A percentile compares a stretch with the other conserved stretches of the same genome.
phyloP scores from a whole-genome alignment of 2,113 vertebrate genomes.

The Stercorarius parasiticus region DNA sequence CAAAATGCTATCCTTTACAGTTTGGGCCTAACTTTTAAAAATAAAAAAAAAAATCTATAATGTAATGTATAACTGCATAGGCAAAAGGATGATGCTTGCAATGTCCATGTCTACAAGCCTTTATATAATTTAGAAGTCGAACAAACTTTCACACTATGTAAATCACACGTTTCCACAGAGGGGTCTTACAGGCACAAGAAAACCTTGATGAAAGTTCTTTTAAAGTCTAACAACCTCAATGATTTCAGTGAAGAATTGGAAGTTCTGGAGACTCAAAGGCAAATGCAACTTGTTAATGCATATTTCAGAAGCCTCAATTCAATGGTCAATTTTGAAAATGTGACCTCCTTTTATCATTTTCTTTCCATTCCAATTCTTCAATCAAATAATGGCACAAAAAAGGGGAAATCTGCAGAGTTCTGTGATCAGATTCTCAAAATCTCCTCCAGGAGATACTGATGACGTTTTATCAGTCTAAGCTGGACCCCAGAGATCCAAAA shows the following conservation, averaged over 20 bases:
- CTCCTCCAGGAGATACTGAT: not conserved
- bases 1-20: not conserved
- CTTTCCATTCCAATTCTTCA: not conserved
- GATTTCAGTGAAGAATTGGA: not conserved
- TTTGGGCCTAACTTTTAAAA: not conserved
- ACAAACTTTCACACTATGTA: not conserved
- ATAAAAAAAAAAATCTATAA: not conserved
- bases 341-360: not conserved
- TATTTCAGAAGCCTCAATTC: slow-evolving; percentile 25
- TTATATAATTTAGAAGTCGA: not conserved
- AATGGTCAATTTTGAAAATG: not conserved
- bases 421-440: not conserved
- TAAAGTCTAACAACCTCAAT: not conserved
- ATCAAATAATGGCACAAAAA: not conserved
- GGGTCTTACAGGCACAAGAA: not conserved
- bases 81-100: not conserved
- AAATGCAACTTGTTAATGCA: not conserved
- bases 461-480: not conserved
- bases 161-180: fast-evolving
- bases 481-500: not conserved
- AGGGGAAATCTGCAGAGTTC: not conserved
- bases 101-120: not conserved
- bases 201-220: not conserved
- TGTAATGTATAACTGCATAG: not conserved
- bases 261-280: not conserved